Evolutionary conservation across 2,113 vertebrate species (phyloP), one percentile per base, ranked within the genome.

Genomic region (Mus pahari): DNA sequence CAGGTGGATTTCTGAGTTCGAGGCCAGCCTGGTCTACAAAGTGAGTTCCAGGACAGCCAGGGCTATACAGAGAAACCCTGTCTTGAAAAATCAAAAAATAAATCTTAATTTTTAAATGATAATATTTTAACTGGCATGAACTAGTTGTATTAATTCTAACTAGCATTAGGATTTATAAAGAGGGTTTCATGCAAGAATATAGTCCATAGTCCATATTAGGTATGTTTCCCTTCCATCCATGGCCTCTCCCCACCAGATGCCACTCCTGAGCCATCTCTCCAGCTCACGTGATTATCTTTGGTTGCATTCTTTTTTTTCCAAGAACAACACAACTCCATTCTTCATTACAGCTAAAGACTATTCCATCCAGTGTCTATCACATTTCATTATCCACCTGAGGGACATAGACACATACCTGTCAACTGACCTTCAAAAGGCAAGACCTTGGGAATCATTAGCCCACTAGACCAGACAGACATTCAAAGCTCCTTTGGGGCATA

Each of bases 371-470:
- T 53, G 48, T 53, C 20, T 16, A 9, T 33, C 45, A 53, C 11
- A 71, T 71, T 87, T 70, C 48, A 13, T 53, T 26, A n/a, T 26
- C 66, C 64, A 24, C 6, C 50, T 53, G 50, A 42, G 58, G 28
- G 68, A 20, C 4, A 0, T 11, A 36, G 45, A 73, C 5, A 14
- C 28, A 14, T 19, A 31, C 42, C 20, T 0, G 0, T 50, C 79
- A 5, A 3, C 31, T n/a, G 1, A 33, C 14, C 33, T 64, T 50
- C 31, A 55, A 55, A 87, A 70, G 28, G 9, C 45, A 20, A 60
- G 42, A 24, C 64, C 28, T 64, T 33, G 66, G 71, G 86, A 26
- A 62, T 39, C 64, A 5, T 83, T n/a, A 53, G 71, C 19, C 5
- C 55, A 45, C 33, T 17, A 39, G 24, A 28, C 53, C 53, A 33